These are phyloP conservation scores for Lepisosteus oculatus DNA, from an alignment of 2,113 vertebrate genomes.

Conservation along the genomic window DNA sequence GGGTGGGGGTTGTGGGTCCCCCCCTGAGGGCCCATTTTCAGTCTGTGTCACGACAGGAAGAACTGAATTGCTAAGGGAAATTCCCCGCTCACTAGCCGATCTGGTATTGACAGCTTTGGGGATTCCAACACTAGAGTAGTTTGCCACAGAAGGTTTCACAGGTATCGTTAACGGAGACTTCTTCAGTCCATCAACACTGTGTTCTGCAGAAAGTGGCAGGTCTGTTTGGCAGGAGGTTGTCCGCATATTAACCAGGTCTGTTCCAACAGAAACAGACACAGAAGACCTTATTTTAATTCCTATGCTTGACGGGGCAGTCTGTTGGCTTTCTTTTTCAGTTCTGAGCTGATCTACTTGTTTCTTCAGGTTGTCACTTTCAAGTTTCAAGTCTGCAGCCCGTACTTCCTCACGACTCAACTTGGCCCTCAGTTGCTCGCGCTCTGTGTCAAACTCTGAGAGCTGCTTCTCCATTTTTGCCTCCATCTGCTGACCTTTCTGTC, in stretches of 20 bases:
- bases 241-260: slow-evolving; percentile 67
- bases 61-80: slow-evolving; percentile 70
- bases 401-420: slow-evolving; percentile 86
- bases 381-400: slow-evolving; percentile 68
- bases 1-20: slow-evolving; percentile 48
- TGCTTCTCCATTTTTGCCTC: slow-evolving; percentile 93
- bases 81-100: slow-evolving; percentile 65
- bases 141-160: slow-evolving; percentile 74
- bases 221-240: slow-evolving; percentile 86
- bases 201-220: slow-evolving; percentile 46
- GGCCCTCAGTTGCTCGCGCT: slow-evolving; percentile 90
- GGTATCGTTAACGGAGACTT: slow-evolving; percentile 79
- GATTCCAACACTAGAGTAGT: slow-evolving; percentile 66
- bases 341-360: slow-evolving; percentile 87
- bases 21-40: slow-evolving; percentile 78
- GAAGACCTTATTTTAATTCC: slow-evolving; percentile 63
- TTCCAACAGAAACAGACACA: slow-evolving; percentile 75
- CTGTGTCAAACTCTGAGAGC: slow-evolving; percentile 89
- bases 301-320: slow-evolving; percentile 52
- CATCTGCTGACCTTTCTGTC: slow-evolving; percentile 76
- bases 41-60: slow-evolving; percentile 58
- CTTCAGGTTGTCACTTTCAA: slow-evolving; percentile 83
- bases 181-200: slow-evolving; percentile 67
- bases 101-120: slow-evolving; percentile 64
- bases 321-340: slow-evolving; percentile 69